Evolutionary conservation across 2,797 vertebrate genomes (phyloP).

Genomic region (Centropyge bicolor): DNA sequence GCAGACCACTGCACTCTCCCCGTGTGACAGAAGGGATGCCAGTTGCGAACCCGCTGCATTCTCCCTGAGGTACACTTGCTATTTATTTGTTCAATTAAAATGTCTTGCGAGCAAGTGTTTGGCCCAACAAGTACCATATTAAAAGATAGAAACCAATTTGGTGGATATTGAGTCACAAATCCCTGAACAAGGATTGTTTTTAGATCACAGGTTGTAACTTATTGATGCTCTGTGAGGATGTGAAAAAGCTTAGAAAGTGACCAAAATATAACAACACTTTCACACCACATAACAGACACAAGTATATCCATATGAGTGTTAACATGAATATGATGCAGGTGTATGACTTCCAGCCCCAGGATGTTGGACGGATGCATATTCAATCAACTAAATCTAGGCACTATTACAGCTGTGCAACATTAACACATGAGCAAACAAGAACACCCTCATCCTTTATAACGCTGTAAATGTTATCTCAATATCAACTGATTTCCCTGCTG

Average conservation of each 20-base stretch:
- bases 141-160: constrained; percentile 72
- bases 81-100: constrained; percentile 79
- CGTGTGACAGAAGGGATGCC: constrained; percentile 66
- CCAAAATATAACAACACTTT: constrained; percentile 1
- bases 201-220: constrained; percentile 33
- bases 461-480: constrained; percentile 62
- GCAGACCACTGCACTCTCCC: constrained; percentile 68
- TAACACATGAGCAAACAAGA: constrained; percentile 36
- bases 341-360: neutral
- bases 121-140: constrained; percentile 62
- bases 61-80: constrained; percentile 54
- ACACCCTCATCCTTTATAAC: constrained; percentile 48
- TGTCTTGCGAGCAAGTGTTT: constrained; percentile 60
- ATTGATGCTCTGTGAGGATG: constrained; percentile 8
- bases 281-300: neutral
- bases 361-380: constrained; percentile 6
- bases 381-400: constrained; percentile 39
- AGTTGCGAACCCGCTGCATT: constrained; percentile 54
- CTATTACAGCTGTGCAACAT: constrained; percentile 33
- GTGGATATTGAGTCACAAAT: constrained; percentile 64
- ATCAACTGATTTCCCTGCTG: constrained; percentile 74
- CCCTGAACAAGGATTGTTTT: constrained; percentile 56
- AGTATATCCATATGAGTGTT: neutral
- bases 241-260: neutral
- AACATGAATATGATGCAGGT: constrained; percentile 11